Percentiles rank a stretch among this genome's conserved stretches.
phyloP scores from a whole-genome alignment of 2,888 invertebrate genomes.

The Linnaemya vulpina region DNA sequence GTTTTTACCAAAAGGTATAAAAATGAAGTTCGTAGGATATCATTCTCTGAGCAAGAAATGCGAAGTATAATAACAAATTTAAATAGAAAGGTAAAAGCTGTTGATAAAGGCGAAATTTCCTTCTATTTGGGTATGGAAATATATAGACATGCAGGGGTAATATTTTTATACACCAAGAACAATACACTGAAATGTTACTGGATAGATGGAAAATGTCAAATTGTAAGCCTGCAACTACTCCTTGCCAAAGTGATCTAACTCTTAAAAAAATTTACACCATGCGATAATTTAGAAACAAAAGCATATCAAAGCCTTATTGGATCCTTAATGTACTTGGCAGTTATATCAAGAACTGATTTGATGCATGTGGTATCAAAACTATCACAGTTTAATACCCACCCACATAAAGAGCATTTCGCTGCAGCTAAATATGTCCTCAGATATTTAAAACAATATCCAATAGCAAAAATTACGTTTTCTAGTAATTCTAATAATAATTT shows the following conservation, averaged over 20 bases:
- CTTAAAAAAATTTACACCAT: background rate
- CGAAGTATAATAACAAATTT: no score
- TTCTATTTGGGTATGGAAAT: background rate
- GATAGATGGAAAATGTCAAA: background rate
- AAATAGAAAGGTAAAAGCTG: no score
- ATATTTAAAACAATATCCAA: background rate
- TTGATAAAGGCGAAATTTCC: background rate
- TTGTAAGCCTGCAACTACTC: background rate
- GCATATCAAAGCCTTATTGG: background rate
- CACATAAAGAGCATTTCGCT: slow-evolving; percentile 5
- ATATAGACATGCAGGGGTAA: background rate
- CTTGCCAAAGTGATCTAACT: background rate
- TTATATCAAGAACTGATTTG: background rate
- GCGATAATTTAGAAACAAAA: background rate
- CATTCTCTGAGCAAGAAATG: no score
- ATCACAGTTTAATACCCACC: background rate
- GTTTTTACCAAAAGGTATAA: no score
- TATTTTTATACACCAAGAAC: background rate
- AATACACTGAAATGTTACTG: background rate
- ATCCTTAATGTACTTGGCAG: background rate
- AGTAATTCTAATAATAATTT: background rate
- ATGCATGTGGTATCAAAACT: background rate
- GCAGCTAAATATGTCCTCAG: background rate
- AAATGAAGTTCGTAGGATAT: no score
- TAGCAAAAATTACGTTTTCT: no score